Conservation (phyloP, 2,797 vertebrate genomes). For the Esox masquinongy region DNA sequence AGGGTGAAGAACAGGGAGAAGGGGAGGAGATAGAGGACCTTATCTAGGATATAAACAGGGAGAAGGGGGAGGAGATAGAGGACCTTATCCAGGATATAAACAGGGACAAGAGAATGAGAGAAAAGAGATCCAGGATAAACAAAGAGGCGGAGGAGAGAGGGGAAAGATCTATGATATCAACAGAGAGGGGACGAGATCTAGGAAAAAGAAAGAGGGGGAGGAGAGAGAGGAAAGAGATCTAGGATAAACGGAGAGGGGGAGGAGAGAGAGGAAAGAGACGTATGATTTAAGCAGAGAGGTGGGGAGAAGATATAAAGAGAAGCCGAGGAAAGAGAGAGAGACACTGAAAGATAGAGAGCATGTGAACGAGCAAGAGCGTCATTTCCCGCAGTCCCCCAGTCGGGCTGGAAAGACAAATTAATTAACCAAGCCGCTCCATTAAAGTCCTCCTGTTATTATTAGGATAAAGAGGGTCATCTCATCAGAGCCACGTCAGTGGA, state of each 20-base stretch:
- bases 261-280: no score
- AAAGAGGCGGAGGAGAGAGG: slow-evolving; percentile 14
- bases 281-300: no score
- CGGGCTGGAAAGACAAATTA: slow-evolving; percentile 20
- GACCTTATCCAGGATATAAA: no score
- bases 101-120: no score
- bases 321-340: background rate
- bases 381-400: background rate
- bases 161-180: slow-evolving; percentile 21
- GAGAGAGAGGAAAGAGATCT: background rate
- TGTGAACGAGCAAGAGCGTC: background rate
- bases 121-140: no score
- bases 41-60: no score
- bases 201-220: background rate
- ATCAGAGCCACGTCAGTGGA: slow-evolving; percentile 28
- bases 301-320: no score
- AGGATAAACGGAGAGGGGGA: background rate
- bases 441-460: slow-evolving; percentile 33
- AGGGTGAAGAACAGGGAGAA: background rate
- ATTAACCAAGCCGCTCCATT: slow-evolving; percentile 53
- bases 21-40: no score
- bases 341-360: background rate
- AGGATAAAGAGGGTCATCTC: slow-evolving; percentile 48
- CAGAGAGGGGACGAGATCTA: no score
- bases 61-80: no score